Conservation (phyloP, 1,140 invertebrate species). For the Drosophila auraria region DNA sequence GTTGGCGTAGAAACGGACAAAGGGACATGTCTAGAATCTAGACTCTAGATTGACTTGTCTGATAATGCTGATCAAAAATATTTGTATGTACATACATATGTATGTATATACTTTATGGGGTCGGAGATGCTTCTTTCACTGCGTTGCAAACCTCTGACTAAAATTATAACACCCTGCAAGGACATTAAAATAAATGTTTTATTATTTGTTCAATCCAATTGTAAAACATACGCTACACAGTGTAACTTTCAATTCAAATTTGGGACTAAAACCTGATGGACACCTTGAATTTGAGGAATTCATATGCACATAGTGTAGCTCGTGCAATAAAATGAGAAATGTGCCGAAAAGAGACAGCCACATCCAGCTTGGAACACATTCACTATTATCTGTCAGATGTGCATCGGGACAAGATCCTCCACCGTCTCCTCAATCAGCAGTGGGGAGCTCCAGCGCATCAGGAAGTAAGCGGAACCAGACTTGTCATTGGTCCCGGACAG, state of each 20-base stretch:
- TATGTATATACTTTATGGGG: too few relatives aligned
- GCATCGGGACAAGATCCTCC: neutral
- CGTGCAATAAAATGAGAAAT: neutral
- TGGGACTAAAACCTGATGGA: too few relatives aligned
- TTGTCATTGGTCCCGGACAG: slow-evolving; percentile 99
- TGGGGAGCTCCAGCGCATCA: slow-evolving; percentile 95
- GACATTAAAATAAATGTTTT: too few relatives aligned
- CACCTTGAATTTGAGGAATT: slow-evolving; percentile 1
- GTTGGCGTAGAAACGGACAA: too few relatives aligned
- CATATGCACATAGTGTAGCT: neutral
- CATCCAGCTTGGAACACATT: neutral
- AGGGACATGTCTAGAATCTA: too few relatives aligned
- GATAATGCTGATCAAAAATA: too few relatives aligned
- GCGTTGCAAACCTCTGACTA: too few relatives aligned
- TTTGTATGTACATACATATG: too few relatives aligned
- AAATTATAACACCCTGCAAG: too few relatives aligned
- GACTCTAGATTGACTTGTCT: too few relatives aligned
- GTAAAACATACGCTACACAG: neutral
- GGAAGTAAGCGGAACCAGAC: slow-evolving; percentile 97
- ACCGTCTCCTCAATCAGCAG: slow-evolving; percentile 58
- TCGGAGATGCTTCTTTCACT: too few relatives aligned
- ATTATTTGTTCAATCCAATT: neutral
- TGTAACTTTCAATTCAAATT: neutral
- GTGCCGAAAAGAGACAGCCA: neutral
- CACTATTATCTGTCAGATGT: neutral